phyloP scores from a whole-genome alignment of 2,797 vertebrate species.

The Chrosomus eos region DNA sequence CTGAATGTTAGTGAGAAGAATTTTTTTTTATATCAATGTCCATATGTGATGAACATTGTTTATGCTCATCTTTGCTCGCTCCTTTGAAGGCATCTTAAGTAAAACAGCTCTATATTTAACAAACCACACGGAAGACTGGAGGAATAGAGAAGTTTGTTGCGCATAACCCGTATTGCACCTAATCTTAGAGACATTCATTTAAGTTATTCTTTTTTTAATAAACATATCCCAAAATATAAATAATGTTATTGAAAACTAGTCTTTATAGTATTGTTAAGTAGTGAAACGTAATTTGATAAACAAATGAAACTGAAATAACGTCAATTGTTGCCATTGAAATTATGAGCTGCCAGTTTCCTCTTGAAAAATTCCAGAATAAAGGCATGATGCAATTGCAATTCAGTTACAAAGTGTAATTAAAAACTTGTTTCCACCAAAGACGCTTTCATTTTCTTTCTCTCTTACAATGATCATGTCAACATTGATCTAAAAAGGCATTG shows the following conservation, averaged over 20 bases:
- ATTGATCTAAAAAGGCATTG: not conserved
- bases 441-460: not conserved
- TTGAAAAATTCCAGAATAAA: slow-evolving; percentile 11
- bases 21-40: no score
- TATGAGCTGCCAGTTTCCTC: not conserved
- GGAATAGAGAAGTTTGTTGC: not conserved
- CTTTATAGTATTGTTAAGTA: not conserved
- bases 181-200: not conserved
- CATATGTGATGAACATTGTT: no score
- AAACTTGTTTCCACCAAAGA: not conserved
- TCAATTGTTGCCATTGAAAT: not conserved
- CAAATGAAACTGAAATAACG: not conserved
- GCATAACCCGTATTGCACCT: not conserved
- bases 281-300: not conserved
- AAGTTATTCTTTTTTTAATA: not conserved
- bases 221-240: not conserved
- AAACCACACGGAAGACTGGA: not conserved
- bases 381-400: not conserved
- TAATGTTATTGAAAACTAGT: not conserved
- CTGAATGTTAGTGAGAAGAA: no score
- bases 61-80: no score
- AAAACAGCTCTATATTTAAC: not conserved
- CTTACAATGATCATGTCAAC: not conserved
- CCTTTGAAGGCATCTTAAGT: no score
- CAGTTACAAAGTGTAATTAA: not conserved